phyloP scores from a whole-genome alignment of 2,888 invertebrate species.

The Arge pagana region DNA sequence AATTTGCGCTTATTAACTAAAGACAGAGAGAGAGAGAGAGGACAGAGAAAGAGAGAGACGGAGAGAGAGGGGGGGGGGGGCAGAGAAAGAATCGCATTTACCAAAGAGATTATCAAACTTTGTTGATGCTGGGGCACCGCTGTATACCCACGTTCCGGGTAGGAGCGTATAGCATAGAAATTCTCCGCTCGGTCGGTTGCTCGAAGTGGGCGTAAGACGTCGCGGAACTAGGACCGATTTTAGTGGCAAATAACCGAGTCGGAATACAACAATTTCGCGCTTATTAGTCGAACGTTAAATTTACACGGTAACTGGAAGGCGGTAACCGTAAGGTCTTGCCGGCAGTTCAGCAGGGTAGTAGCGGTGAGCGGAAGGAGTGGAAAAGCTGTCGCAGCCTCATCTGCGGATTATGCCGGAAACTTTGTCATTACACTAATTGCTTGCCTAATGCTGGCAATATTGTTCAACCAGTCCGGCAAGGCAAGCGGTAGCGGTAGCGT shows the following conservation, averaged over 20 bases:
- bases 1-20: too few relatives aligned
- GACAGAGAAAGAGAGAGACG: neutral
- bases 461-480: slow-evolving; percentile 8
- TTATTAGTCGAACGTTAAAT: slow-evolving; percentile 21
- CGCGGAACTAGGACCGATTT: slow-evolving; percentile 11
- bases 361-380: neutral
- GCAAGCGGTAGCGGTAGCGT: too few relatives aligned
- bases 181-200: neutral
- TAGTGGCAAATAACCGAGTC: slow-evolving; percentile 9
- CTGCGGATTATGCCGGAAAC: slow-evolving; percentile 40
- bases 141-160: too few relatives aligned
- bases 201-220: neutral
- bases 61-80: neutral
- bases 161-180: neutral
- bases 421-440: slow-evolving; percentile 48
- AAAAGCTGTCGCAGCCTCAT: slow-evolving; percentile 22
- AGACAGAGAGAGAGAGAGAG: too few relatives aligned
- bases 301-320: neutral
- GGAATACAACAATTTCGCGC: slow-evolving; percentile 8
- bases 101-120: slow-evolving; percentile 10
- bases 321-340: neutral
- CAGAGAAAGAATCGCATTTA: neutral
- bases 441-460: slow-evolving; percentile 25
- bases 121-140: slow-evolving; percentile 7
- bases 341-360: neutral